Evolutionary conservation across 2,888 invertebrate genomes (phyloP), one percentile per base, ranked within the genome.

Genomic region (Hydrotaea cyrtoneurina): DNA sequence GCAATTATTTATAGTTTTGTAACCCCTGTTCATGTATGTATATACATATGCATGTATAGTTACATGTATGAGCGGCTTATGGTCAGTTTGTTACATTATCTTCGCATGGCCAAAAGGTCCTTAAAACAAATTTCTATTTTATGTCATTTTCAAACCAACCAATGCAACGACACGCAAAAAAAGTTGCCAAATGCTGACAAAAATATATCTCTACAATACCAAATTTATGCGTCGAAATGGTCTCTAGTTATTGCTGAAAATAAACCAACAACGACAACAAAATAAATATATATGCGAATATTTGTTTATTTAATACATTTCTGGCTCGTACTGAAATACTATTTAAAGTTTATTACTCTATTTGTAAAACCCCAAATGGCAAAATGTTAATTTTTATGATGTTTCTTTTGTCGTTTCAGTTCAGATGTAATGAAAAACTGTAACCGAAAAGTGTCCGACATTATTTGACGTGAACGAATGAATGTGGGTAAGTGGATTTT

Each of bases 51-150:
- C 0, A n/a, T n/a, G 31, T 13, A 23, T 26, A 11, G 26, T 62
- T 31, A 11, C 23, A 19, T 64, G 23, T 26, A 43, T 64, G 36
- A 1, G 55, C 26, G 80, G 26, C 59, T 62, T 75, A 62, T 76
- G 80, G 80, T 55, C 75, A 76, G 62, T 80, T 80, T 76, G 59
- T 71, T 62, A 76, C 59, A 75, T 80, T 80, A 80, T 80, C 71
- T 72, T 26, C 5, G 23, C 59, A 76, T 71, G 46, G 39, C 59
- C 71, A 76, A 62, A 79, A 79, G 62, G 72, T 73, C 53, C 55
- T 80, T 74, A 75, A 80, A 74, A 80, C 69, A 59, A 69, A 55
- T 75, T 76, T 75, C 62, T 76, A 71, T 76, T 72, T 39, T 55
- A 36, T 78, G 80, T 71, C 71, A 71, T 62, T 75, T 75, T n/a